Evolutionary conservation across 1,140 invertebrate genomes (phyloP), one percentile per base, ranked within the genome.

Genomic region (Dolichoris vasculosae): DNA sequence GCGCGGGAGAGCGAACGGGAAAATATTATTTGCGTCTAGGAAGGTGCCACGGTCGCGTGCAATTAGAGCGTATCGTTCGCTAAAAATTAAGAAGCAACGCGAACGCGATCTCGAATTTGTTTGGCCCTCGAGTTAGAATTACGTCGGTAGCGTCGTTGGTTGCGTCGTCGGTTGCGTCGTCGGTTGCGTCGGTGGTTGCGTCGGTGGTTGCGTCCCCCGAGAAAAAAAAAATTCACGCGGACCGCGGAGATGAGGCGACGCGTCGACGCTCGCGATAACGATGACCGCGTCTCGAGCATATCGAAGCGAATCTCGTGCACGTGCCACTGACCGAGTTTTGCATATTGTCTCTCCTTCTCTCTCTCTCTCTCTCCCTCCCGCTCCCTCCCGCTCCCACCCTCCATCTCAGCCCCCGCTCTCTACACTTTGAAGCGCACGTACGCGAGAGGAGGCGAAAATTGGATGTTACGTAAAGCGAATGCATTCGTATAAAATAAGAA

Each of bases 251-350:
- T 51, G 8, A 51, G 8, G 48, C 17, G 23, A 30, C 8, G 7
- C 30, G 9, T 8, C 64, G 30, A 32, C 9, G 30, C 4, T 15
- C 32, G 3, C 67, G 15, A 32, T 67, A 32, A 15, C 64, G 32
- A 69, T 35, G 67, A 69, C n/a, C 67, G 15, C 3, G 6, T 17
- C 23, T 59, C 32, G 15, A 75, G 7, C 26, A 48, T 43, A 75
- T 75, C 46, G 40, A 40, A 75, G 20, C 8, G 8, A 43, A 64
- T 86, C 80, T n/a, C 86, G 79, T 35, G 77, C 67, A 80, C 51
- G 81, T 80, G 63, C 75, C 48, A 86, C 17, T 86, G 79, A 83
- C 81, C 86, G 81, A 43, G 8, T 82, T 86, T 77, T 82, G 11
- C 73, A n/a, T n/a, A n/a, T n/a, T n/a, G n/a, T 4, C 69, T 48